Conservation (phyloP, 2,888 invertebrate species). For the Neoascia interrupta region DNA sequence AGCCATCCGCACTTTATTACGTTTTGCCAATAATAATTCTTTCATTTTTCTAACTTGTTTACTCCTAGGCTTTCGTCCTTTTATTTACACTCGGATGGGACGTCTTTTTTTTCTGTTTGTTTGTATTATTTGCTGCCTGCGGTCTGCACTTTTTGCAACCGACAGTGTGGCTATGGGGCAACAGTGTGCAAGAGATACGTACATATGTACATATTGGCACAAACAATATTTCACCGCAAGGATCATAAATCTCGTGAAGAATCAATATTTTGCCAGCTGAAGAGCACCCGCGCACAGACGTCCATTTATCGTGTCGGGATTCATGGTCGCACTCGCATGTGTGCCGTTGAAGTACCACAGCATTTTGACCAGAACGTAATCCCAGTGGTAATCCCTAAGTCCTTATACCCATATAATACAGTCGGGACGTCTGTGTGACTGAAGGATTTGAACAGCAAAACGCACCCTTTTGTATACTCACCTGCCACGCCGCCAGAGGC, state of each 20-base stretch:
- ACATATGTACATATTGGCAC: constrained; percentile 35
- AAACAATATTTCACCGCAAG: constrained; percentile 68
- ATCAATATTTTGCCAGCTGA: constrained; percentile 64
- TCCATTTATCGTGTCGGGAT: constrained; percentile 18
- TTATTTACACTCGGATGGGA: constrained; percentile 37
- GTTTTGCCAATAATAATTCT: constrained; percentile 65
- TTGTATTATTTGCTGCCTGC: too few relatives aligned
- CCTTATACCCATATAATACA: constrained; percentile 34
- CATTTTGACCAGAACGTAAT: constrained; percentile 58
- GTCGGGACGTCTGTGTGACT: constrained; percentile 32
- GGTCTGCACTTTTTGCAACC: constrained; percentile 30
- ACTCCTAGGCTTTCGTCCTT: constrained; percentile 55
- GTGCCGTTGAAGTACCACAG: too few relatives aligned
- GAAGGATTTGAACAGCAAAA: constrained; percentile 33
- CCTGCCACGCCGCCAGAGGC: too few relatives aligned
- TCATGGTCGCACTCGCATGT: too few relatives aligned
- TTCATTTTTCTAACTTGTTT: constrained; percentile 67
- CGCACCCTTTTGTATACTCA: constrained; percentile 20
- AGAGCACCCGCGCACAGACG: too few relatives aligned
- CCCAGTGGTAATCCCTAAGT: constrained; percentile 58
- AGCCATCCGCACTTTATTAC: constrained; percentile 60
- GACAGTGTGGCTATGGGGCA: constrained; percentile 10
- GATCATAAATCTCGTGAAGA: constrained; percentile 63
- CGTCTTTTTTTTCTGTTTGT: background rate
- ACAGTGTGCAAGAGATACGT: constrained; percentile 5